A percentile compares a stretch with the other conserved stretches of the same genome.
Conservation (phyloP, 2,888 invertebrate species). For the Tetranychus piercei region DNA sequence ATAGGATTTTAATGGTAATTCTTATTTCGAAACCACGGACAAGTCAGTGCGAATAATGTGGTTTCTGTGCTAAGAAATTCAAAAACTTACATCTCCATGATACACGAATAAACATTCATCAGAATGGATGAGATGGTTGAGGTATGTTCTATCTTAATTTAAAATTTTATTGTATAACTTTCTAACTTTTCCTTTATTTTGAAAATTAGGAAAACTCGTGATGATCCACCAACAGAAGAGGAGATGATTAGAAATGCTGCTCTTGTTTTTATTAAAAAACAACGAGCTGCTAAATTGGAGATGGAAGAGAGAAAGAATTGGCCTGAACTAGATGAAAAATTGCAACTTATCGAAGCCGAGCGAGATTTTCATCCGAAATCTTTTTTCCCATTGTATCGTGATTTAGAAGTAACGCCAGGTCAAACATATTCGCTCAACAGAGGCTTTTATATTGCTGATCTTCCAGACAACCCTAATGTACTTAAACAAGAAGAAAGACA, state of each 20-base stretch:
- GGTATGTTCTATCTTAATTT: neutral
- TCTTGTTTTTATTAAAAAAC: neutral
- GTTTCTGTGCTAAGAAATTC: neutral
- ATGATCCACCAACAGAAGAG: constrained; percentile 4
- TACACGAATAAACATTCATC: neutral
- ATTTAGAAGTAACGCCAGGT: neutral
- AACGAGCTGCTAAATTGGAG: neutral
- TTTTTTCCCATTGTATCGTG: neutral
- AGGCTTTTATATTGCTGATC: neutral
- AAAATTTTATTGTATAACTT: neutral
- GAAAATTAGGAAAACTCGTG: neutral
- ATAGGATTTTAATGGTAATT: neutral
- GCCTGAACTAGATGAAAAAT: neutral
- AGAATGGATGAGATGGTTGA: neutral
- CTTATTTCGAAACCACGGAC: neutral
- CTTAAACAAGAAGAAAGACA: no score
- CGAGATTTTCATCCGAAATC: neutral
- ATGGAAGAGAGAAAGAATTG: neutral
- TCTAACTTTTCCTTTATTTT: neutral
- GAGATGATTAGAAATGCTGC: neutral
- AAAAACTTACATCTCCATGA: neutral
- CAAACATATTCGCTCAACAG: neutral
- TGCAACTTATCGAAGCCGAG: neutral
- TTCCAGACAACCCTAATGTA: neutral
- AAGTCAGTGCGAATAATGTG: neutral